Conservation (phyloP, 2,888 invertebrate genomes). For the Mythimna loreyi region DNA sequence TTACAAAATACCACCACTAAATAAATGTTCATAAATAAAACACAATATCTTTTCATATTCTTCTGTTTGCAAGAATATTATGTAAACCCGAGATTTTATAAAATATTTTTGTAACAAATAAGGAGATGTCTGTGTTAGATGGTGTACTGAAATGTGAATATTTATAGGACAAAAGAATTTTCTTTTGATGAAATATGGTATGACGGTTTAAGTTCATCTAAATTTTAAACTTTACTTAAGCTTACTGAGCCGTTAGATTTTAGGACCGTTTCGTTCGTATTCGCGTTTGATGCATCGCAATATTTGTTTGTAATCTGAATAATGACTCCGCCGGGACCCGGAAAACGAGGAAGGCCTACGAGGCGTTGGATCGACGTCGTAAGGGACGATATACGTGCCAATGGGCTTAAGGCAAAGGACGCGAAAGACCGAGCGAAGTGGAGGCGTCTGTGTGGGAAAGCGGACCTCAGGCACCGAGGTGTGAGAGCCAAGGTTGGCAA, state of each 20-base stretch:
- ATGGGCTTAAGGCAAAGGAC: too few species aligned
- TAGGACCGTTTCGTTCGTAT: too few species aligned
- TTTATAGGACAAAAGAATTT: conserved; percentile 12
- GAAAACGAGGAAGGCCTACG: too few species aligned
- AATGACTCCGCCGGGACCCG: too few species aligned
- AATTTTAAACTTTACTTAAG: conserved; percentile 18
- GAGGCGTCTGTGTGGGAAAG: too few species aligned
- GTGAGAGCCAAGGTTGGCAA: too few species aligned
- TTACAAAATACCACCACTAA: neutral
- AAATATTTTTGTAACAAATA: conserved; percentile 32
- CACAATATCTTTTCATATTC: conserved; percentile 11
- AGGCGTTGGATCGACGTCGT: too few species aligned
- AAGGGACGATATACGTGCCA: too few species aligned
- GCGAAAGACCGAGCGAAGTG: too few species aligned
- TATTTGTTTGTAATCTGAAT: neutral
- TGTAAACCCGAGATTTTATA: conserved; percentile 18
- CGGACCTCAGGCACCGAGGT: too few species aligned
- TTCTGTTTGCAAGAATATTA: conserved; percentile 15
- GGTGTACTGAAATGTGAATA: conserved; percentile 29
- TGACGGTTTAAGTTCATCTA: conserved; percentile 24
- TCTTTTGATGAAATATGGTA: neutral
- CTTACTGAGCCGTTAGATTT: neutral
- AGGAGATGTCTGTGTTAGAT: conserved; percentile 26
- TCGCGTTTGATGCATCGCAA: neutral
- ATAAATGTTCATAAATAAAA: neutral